Evolutionary conservation across 2,113 vertebrate genomes (phyloP).

Genomic region (rat (Rattus norvegicus)): GRCr8 NC_086025.1:84094001-84094500

Average conservation of each 20-base stretch:
- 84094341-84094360: neutral
- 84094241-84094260: neutral
- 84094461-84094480: neutral
- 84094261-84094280: neutral
- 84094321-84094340: neutral
- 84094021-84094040: neutral
- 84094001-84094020: neutral
- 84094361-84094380: neutral
- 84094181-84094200: neutral
- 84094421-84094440: no score
- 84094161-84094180: no score
- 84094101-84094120: neutral
- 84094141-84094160: no score
- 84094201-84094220: neutral
- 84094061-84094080: neutral
- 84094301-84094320: no score
- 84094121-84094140: neutral
- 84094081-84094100: no score
- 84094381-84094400: neutral
- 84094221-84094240: neutral
- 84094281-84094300: neutral
- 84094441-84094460: neutral
- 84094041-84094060: neutral
- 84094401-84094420: neutral
- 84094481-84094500: neutral